These are phyloP conservation scores for Ophion ellenae DNA, from an alignment of 2,888 invertebrate genomes.

Conservation along the genomic window DNA sequence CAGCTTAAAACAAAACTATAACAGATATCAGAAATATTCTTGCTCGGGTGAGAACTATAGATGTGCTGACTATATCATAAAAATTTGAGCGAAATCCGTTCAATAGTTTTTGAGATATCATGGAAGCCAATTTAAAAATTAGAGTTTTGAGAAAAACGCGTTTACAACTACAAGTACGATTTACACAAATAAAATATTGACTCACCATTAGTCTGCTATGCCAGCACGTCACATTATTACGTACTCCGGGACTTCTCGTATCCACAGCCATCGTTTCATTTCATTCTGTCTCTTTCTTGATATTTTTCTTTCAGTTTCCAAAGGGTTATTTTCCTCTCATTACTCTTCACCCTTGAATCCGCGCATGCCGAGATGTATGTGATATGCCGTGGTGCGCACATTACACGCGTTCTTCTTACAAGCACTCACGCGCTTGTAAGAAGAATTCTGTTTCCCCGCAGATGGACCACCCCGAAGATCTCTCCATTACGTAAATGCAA, in stretches of 20 bases:
- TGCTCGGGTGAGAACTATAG: too few species aligned
- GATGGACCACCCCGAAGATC: conserved; percentile 77
- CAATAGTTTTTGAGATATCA: too few species aligned
- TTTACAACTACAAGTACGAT: too few species aligned
- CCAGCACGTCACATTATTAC: conserved; percentile 7
- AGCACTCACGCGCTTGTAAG: conserved; percentile 6
- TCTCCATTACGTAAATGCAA: conserved; percentile 72
- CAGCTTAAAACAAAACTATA: too few species aligned
- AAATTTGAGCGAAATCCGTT: too few species aligned
- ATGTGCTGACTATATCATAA: too few species aligned
- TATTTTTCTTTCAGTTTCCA: conserved; percentile 17
- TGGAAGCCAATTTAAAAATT: too few species aligned
- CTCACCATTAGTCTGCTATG: too few species aligned
- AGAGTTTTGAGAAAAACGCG: too few species aligned
- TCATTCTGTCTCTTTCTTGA: conserved; percentile 14
- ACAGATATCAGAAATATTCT: too few species aligned
- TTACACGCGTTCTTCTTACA: conserved; percentile 34
- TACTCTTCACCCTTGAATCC: conserved; percentile 16
- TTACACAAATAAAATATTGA: too few species aligned
- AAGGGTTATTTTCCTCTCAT: conserved; percentile 9
- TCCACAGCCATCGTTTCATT: neutral
- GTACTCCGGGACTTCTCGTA: conserved; percentile 33
- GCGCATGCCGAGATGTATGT: conserved; percentile 20
- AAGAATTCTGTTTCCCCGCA: conserved; percentile 54
- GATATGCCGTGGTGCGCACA: conserved; percentile 24